Evolutionary conservation across 2,888 invertebrate genomes (phyloP), one percentile per base, ranked within the genome.

Genomic region (Siphonodentalium dalli): DNA sequence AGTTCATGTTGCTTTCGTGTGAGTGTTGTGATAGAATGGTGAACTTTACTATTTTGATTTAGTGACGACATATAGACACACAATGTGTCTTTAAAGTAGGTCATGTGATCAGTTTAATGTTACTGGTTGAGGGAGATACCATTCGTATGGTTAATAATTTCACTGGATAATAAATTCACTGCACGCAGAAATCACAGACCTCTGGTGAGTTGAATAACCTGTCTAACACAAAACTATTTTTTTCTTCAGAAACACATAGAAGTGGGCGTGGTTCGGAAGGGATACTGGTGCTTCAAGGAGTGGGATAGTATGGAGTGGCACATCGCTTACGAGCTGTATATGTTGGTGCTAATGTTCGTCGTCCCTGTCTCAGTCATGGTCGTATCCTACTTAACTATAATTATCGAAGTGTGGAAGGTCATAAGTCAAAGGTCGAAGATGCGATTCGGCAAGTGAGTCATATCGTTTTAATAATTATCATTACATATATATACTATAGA

Each of bases 341-440:
- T 88, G 86, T 78, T 88, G 20, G 67, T 86, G 4, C 69, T 88
- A 31, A 85, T 88, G 23, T 83, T 89, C 27, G 74, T 88, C 7
- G 75, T 87, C 20, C 88, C 88, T 0, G 84, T 87, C 15, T 74
- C 81, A 31, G 85, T 88, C 44, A 89, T 89, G 88, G 84, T 84
- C 1, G 85, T 86, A 54, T 86, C 88, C 44, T 89, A 89, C 73
- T 83, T 85, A 11, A 83, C 85, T 53, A 88, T 89, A 67, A 87
- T 87, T 71, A 84, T 84, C 80, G 87, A 87, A 75, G 21, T 65
- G 31, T 56, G 60, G 54, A 54, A 49, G 35, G 61, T 67, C 46
- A 62, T 57, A 8, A 44, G 29, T 18, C 21, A 41, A 21, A 28
- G 54, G 21, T 27, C 47, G n/a, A 47, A 35, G 23, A 52, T 59